Base-by-base conservation (phyloP, 2,113 vertebrate genomes). In the Ptilonorhynchus violaceus region DNA sequence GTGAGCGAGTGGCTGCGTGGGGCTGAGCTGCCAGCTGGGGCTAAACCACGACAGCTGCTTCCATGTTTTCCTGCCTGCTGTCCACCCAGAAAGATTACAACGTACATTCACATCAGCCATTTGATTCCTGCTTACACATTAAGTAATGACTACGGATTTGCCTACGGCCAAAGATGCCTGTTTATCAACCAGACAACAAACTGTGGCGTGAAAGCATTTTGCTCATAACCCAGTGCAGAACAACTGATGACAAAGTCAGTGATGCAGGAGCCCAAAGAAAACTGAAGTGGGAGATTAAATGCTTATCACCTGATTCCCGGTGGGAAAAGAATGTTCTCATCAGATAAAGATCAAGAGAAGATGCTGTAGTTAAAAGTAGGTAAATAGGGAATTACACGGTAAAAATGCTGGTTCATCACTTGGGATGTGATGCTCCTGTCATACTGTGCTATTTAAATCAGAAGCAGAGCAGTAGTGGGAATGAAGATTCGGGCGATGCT, bases 281-380 rank as follows among this genome's bases (percentile, higher is more conserved):
- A 78, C 68, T 6, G 19, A 81, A 70, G 59, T 0, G 2, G 55
- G 59, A 90, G 76, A 91, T 88, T 37, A 96, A 92, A 94, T 22
- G 76, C 76, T 89, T 93, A 75, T 68, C 88, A 91, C 85, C 85
- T 27, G 85, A 81, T 73, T 91, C 79, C 83, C 15, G 0, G n/a
- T 7, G 31, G 85, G 44, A 78, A 79, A 85, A 87, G 81, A 69
- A 15, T 60, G 35, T 52, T 89, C 79, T 87, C 79, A 60, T 84
- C 85, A 85, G 88, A 92, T 56, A 77, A 76, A 93, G 89, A 95
- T 86, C 85, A 90, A 93, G 95, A 90, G 79, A 82, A 90, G 72
- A 79, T 31, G 72, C 68, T 93, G 93, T 67, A 86, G 92, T 90
- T 96, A 92, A 93, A 93, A 94, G 85, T 49, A 94, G 76, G 83